Conservation (phyloP, 2,113 vertebrate genomes). For the Alaudala cheleensis region DNA sequence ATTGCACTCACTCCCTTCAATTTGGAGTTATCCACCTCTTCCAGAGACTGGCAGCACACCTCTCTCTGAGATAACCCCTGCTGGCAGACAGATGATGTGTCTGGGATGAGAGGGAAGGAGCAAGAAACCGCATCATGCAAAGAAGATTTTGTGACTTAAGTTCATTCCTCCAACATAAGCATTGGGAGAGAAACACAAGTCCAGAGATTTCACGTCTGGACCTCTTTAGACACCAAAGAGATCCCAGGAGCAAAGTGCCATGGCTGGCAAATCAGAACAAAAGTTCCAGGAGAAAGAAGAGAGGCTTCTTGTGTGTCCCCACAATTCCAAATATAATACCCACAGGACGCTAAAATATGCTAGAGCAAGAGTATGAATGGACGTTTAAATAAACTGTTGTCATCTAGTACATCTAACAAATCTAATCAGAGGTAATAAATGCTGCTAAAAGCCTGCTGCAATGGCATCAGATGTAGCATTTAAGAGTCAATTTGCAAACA, state of each 20-base stretch:
- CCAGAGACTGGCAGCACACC: neutral
- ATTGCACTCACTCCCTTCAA: neutral
- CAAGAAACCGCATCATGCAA: neutral
- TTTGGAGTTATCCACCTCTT: neutral
- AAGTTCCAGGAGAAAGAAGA: neutral
- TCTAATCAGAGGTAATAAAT: constrained; percentile 41
- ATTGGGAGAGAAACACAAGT: neutral
- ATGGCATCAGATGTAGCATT: neutral
- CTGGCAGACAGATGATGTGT: neutral
- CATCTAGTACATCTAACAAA: constrained; percentile 20
- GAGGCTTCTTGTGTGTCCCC: neutral
- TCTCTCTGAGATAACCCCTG: neutral
- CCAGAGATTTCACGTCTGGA: neutral
- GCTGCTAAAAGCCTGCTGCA: neutral
- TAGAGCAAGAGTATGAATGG: constrained; percentile 1
- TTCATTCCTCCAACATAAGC: neutral
- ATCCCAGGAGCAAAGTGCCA: neutral
- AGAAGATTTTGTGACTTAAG: neutral
- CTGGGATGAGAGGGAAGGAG: neutral
- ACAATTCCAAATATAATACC: neutral
- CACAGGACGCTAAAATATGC: neutral
- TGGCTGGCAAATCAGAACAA: neutral
- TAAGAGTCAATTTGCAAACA: neutral
- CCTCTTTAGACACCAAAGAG: neutral
- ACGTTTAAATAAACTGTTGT: constrained; percentile 26